Base-by-base conservation (phyloP, 64 coral and sea anemone genomes). In the Trachythela sp. region DNA sequence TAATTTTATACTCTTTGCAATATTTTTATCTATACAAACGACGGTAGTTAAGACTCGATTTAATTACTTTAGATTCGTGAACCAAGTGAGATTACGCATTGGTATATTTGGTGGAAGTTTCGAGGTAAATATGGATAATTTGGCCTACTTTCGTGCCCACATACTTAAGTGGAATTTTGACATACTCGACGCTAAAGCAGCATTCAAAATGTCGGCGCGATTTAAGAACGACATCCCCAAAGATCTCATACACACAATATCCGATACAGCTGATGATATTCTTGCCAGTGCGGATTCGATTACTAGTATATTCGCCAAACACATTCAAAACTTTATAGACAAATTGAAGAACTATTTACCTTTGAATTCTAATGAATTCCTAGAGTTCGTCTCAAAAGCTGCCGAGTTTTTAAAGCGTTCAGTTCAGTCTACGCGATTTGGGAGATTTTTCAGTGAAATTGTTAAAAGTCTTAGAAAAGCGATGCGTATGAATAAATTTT, bases 141-240 rank as follows among this genome's bases (percentile, higher is more conserved):
- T 90, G 9, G 95, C 93, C 17, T 20, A 83, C 10, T 84, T 98
- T 68, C 59, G 85, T 22, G 93, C 89, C 84, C 86, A 94, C 27
- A 84, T 94, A 48, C 39, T 98, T 15, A 92, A 84, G 54, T 93
- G 91, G 83, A 36, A 67, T 24, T 98, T 94, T 86, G 86, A 98
- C 27, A 71, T 98, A 2, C 83, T 94, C 24, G 86, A 89, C 0
- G 95, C 93, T 18, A 98, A 98, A 85, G 95, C 95, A 36, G 95
- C 95, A 13, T 98, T 98, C 49, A 98, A 91, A 80, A 93, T 88
- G 33, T 87, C 93, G 9, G 95, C 95, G n/a, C 92, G 95, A 83
- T 97, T 94, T 24, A 97, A 97, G 83, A 97, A 97, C 37, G 95
- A 97, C 84, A 91, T 97, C 42, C 95, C 95, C 18, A 97, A 97